Evolutionary conservation across 1,140 invertebrate species (phyloP).

Genomic region (Chrysomallon squamiferum): DNA sequence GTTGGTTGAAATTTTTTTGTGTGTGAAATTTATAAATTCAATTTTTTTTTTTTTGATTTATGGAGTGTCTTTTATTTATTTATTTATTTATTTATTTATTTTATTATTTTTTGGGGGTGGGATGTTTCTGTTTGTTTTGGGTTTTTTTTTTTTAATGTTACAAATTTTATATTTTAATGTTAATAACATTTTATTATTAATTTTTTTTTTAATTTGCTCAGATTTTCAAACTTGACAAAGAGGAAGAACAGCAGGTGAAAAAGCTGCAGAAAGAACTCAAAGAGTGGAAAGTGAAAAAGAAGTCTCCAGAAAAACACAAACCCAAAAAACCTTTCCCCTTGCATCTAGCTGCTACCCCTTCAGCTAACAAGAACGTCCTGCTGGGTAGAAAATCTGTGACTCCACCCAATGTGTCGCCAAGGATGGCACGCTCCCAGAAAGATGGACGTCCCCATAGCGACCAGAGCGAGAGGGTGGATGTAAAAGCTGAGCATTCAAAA

Average conservation of each 20-base stretch:
- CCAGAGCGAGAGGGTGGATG: constrained; percentile 29
- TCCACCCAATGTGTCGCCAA: constrained; percentile 9
- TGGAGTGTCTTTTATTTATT: no score
- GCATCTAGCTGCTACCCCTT: constrained; percentile 11
- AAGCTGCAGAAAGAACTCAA: constrained; percentile 37
- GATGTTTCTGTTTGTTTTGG: no score
- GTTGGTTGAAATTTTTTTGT: no score
- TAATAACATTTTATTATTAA: no score
- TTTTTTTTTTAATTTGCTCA: not conserved
- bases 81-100: no score
- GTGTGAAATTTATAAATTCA: no score
- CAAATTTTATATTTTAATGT: no score
- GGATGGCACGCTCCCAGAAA: not conserved
- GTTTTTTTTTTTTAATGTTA: not conserved
- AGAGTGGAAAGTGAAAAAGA: constrained; percentile 25
- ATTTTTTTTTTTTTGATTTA: no score
- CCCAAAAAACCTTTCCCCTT: constrained; percentile 16
- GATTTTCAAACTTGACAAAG: constrained; percentile 32
- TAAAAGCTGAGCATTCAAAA: not conserved
- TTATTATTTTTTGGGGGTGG: no score
- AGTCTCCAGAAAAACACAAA: constrained; percentile 13
- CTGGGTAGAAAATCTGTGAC: constrained; percentile 4
- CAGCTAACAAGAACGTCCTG: not conserved
- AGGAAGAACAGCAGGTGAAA: constrained; percentile 35
- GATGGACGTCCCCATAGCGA: constrained; percentile 38